Percentiles rank a stretch among this genome's conserved stretches.
phyloP scores from a whole-genome alignment of 2,797 vertebrate species.

The Gymnothorax javanicus region DNA sequence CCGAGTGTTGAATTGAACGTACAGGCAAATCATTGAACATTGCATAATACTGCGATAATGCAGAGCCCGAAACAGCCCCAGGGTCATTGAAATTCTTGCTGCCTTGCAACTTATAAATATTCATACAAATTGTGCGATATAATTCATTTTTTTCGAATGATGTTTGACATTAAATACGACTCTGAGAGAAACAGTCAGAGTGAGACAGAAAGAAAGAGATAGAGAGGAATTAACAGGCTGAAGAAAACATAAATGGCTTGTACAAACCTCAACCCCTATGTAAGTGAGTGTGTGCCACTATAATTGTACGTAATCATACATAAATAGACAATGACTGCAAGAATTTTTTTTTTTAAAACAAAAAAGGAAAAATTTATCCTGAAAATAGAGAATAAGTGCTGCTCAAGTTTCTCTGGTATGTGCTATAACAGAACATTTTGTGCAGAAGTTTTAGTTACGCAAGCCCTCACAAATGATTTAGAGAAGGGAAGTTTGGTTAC shows the following conservation, averaged over 20 bases:
- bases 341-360: too few relatives aligned
- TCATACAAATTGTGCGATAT: not conserved
- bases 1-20: not conserved
- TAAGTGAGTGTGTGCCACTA: not conserved
- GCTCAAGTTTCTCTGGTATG: not conserved
- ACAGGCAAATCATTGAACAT: not conserved
- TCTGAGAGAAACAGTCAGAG: too few relatives aligned
- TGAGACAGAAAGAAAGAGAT: too few relatives aligned
- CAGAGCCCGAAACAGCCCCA: not conserved
- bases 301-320: not conserved
- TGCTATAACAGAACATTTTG: not conserved
- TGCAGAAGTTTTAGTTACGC: not conserved
- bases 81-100: not conserved
- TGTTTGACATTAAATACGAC: not conserved
- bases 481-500: not conserved
- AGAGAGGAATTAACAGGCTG: too few relatives aligned
- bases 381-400: not conserved
- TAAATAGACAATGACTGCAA: not conserved
- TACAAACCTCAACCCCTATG: not conserved
- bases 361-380: not conserved
- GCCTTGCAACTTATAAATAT: not conserved
- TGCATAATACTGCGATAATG: not conserved
- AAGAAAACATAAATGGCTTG: not conserved
- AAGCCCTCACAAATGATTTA: not conserved
- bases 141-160: not conserved